These are phyloP conservation scores for Heliangelus exortis DNA, from an alignment of 2,797 vertebrate genomes.

Conservation along the genomic window DNA sequence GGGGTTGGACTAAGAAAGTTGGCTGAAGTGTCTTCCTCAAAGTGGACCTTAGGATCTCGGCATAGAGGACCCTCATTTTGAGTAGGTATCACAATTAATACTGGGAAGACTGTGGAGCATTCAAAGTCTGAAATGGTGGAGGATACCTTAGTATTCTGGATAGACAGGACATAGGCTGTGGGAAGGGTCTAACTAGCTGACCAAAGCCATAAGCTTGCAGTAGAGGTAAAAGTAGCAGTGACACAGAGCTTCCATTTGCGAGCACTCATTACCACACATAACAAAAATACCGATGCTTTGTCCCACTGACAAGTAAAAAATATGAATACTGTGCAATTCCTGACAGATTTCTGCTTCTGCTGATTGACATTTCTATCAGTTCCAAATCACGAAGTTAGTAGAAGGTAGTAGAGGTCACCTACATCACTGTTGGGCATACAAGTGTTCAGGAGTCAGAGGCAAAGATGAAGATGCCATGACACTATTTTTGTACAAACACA, in stretches of 20 bases:
- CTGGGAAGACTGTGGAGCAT: neutral
- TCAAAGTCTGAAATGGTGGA: neutral
- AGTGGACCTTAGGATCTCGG: neutral
- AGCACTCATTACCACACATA: neutral
- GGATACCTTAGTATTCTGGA: neutral
- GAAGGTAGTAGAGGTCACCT: neutral
- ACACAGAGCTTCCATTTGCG: neutral
- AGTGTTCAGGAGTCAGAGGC: neutral
- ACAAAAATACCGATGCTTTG: neutral
- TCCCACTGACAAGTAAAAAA: neutral
- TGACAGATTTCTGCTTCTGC: neutral
- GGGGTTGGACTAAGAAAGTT: neutral
- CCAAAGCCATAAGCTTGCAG: neutral
- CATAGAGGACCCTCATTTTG: neutral
- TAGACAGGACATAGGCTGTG: neutral
- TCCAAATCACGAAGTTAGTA: neutral
- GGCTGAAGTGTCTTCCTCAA: neutral
- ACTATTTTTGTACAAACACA: neutral
- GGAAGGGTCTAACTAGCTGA: neutral
- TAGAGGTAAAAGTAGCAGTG: neutral
- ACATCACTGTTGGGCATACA: neutral
- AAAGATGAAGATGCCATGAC: neutral
- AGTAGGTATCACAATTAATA: neutral
- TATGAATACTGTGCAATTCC: neutral
- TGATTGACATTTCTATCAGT: neutral